Conservation (phyloP, 2,888 invertebrate genomes). For the Colostygia pectinataria region DNA sequence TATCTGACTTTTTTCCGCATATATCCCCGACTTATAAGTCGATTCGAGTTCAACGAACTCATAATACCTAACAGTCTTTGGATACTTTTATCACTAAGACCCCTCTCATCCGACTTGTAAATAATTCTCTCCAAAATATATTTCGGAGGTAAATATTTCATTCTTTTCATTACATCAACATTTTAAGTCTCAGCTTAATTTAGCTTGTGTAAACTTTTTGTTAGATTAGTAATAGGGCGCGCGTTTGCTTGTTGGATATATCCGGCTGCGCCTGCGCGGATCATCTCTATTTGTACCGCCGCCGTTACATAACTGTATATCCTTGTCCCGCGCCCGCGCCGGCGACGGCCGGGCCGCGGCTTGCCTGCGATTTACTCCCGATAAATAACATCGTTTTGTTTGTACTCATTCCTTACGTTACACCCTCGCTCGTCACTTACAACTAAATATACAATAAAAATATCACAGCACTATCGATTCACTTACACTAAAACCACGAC, state of each 20-base stretch:
- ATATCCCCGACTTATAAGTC: constrained; percentile 73
- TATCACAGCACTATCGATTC: constrained; percentile 83
- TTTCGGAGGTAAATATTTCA: constrained; percentile 74
- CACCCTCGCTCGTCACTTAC: constrained; percentile 67
- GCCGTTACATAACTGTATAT: constrained; percentile 37
- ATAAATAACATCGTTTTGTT: constrained; percentile 71
- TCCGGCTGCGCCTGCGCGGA: constrained; percentile 19
- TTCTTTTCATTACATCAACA: constrained; percentile 62
- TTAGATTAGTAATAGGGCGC: constrained; percentile 44
- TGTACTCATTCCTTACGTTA: constrained; percentile 71
- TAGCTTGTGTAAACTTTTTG: constrained; percentile 56
- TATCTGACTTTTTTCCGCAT: constrained; percentile 71
- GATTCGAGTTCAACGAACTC: constrained; percentile 73
- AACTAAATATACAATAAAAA: constrained; percentile 80
- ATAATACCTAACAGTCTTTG: constrained; percentile 82
- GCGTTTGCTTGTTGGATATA: constrained; percentile 34
- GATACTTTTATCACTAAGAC: constrained; percentile 81
- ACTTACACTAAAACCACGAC: constrained; percentile 74
- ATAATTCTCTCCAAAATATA: constrained; percentile 81
- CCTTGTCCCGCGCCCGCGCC: constrained; percentile 9
- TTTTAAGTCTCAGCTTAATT: constrained; percentile 53
- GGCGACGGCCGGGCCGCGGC: constrained; percentile 2
- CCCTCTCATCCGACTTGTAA: constrained; percentile 73
- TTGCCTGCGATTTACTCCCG: constrained; percentile 33
- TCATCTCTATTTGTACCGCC: constrained; percentile 42